These are phyloP conservation scores for Montipora cactus DNA, from an alignment of 64 coral and sea anemone genomes.

Conservation along the genomic window DNA sequence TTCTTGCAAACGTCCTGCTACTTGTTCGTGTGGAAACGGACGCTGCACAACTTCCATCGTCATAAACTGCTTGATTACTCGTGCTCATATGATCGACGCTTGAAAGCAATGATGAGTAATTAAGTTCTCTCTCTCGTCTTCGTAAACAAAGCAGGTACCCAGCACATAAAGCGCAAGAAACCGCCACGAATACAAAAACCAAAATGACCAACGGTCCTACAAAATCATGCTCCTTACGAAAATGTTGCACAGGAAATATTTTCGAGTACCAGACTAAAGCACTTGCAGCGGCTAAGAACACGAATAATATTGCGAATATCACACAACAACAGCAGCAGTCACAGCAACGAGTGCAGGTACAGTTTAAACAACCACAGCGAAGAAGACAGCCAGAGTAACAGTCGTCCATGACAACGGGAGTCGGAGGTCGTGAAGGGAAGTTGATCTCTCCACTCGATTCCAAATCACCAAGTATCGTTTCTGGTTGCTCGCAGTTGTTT, in stretches of 20 bases:
- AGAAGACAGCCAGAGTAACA: not conserved
- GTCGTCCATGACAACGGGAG: not conserved
- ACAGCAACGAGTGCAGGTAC: constrained; percentile 6
- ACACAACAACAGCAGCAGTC: not conserved
- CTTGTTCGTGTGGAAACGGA: not conserved
- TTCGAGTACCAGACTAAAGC: not conserved
- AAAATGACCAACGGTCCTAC: not conserved
- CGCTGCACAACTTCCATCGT: not conserved
- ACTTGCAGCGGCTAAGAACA: not conserved
- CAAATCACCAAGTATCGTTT: not conserved
- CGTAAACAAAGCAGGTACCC: not conserved
- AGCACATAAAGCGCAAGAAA: not conserved
- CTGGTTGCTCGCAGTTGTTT: not conserved
- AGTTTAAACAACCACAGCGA: not conserved
- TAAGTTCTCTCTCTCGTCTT: not conserved
- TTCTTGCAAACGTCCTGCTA: too few species aligned
- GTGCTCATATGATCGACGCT: not conserved
- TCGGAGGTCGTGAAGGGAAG: too few species aligned
- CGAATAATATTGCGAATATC: not conserved
- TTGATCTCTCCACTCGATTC: not conserved
- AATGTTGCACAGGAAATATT: not conserved
- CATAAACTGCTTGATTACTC: not conserved
- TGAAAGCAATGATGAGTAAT: not conserved
- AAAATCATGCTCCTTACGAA: too few species aligned
- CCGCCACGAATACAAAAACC: not conserved